A percentile compares a stretch with the other conserved stretches of the same genome.
phyloP scores from a whole-genome alignment of 2,797 vertebrate genomes.

The Eleutherodactylus coqui region DNA sequence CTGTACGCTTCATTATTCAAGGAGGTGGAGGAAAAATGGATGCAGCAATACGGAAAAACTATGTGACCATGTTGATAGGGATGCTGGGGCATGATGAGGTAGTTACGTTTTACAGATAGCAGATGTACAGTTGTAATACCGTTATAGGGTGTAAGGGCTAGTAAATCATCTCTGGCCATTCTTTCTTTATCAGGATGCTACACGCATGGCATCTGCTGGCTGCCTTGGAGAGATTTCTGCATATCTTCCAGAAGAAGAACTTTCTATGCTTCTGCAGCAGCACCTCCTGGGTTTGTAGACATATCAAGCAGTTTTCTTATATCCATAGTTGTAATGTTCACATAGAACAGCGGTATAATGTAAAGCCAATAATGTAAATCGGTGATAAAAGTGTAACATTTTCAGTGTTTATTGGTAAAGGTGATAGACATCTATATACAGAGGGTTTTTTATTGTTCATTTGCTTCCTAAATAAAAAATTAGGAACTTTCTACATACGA shows the following conservation, averaged over 20 bases:
- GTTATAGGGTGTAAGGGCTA: not conserved
- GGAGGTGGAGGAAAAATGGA: constrained; percentile 96
- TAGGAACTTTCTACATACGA: no score
- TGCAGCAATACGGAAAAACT: constrained; percentile 87
- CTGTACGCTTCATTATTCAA: constrained; percentile 93
- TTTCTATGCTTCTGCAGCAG: constrained; percentile 84
- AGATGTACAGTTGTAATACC: not conserved
- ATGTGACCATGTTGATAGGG: constrained; percentile 85
- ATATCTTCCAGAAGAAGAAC: constrained; percentile 93
- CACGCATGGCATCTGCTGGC: constrained; percentile 93
- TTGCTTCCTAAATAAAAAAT: no score
- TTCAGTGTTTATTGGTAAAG: not conserved
- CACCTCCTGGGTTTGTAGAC: constrained; percentile 85
- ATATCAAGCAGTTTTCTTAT: not conserved
- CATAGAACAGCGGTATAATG: not conserved
- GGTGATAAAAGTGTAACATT: not conserved
- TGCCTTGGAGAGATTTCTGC: constrained; percentile 93
- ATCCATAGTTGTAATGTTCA: not conserved
- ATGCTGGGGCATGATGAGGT: constrained; percentile 99
- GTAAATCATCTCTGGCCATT: not conserved
- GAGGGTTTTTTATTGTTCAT: no score
- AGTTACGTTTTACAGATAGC: constrained; percentile 52
- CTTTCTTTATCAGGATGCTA: constrained; percentile 84
- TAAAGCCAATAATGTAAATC: not conserved
- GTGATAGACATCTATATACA: no score